phyloP scores from a whole-genome alignment of 2,888 invertebrate genomes.

The Chaetogeoica ovagalla region DNA sequence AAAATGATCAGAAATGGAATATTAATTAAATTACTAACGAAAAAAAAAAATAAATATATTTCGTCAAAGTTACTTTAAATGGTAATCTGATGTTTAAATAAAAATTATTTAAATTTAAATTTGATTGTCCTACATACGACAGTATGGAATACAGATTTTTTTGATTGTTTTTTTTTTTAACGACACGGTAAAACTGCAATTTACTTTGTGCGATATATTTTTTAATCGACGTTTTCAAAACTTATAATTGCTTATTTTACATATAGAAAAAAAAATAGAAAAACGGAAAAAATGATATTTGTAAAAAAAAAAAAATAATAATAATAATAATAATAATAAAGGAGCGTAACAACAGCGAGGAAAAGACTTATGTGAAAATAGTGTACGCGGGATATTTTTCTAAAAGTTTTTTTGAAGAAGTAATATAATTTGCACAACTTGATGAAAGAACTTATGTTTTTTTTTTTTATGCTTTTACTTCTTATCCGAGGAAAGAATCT shows the following conservation, averaged over 20 bases:
- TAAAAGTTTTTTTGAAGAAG: constrained; percentile 18
- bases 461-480: neutral
- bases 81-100: too few relatives aligned
- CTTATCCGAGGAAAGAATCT: constrained; percentile 34
- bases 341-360: neutral
- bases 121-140: neutral
- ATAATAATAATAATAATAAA: too few relatives aligned
- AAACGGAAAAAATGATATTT: constrained; percentile 1
- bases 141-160: too few relatives aligned
- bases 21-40: too few relatives aligned
- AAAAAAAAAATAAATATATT: too few relatives aligned
- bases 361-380: constrained; percentile 3
- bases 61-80: too few relatives aligned
- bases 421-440: constrained; percentile 9
- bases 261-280: neutral
- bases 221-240: constrained; percentile 6
- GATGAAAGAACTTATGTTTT: neutral
- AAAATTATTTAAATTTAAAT: too few relatives aligned
- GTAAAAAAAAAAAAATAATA: too few relatives aligned
- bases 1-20: too few relatives aligned
- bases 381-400: neutral
- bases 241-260: constrained; percentile 25
- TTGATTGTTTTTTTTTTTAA: neutral
- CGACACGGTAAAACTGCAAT: neutral
- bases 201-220: neutral